These are phyloP conservation scores for Netelia virgata DNA, from an alignment of 2,888 invertebrate genomes.

Conservation along the genomic window DNA sequence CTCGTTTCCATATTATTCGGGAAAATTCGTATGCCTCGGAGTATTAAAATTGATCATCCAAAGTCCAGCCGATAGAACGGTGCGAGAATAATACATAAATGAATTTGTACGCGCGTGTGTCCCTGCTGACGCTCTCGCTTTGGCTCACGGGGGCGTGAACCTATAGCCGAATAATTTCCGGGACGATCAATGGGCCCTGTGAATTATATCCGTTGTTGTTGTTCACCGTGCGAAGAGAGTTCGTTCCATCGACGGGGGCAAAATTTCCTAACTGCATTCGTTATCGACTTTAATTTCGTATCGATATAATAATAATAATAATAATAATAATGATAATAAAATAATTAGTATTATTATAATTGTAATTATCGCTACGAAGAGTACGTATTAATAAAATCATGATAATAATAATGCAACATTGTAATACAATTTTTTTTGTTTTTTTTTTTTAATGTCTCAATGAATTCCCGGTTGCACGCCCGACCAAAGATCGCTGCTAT, in stretches of 20 bases:
- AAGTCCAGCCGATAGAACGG: not conserved
- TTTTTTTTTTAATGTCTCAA: slow-evolving; percentile 15
- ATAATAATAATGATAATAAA: slow-evolving; percentile 22
- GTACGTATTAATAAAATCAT: too few relatives aligned
- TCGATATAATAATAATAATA: slow-evolving; percentile 17
- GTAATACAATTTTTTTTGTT: too few relatives aligned
- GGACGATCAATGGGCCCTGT: slow-evolving; percentile 68
- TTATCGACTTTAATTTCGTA: slow-evolving; percentile 36
- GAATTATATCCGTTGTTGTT: slow-evolving; percentile 66
- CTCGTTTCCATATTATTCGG: slow-evolving; percentile 3
- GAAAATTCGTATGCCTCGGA: slow-evolving; percentile 11
- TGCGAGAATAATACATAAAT: slow-evolving; percentile 40
- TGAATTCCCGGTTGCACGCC: slow-evolving; percentile 28
- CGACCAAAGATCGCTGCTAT: slow-evolving; percentile 1
- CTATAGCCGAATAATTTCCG: slow-evolving; percentile 70
- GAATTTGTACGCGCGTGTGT: slow-evolving; percentile 31
- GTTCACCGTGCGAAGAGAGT: slow-evolving; percentile 34
- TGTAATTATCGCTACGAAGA: not conserved
- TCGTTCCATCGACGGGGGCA: slow-evolving; percentile 38
- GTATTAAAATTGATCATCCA: slow-evolving; percentile 60
- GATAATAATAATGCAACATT: too few relatives aligned
- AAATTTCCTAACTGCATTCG: slow-evolving; percentile 39
- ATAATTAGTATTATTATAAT: slow-evolving; percentile 21
- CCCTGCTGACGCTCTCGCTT: slow-evolving; percentile 14
- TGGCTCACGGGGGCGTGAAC: slow-evolving; percentile 57